These are phyloP conservation scores for Anarhynchus alexandrinus DNA, from an alignment of 2,113 vertebrate genomes.

Conservation along the genomic window DNA sequence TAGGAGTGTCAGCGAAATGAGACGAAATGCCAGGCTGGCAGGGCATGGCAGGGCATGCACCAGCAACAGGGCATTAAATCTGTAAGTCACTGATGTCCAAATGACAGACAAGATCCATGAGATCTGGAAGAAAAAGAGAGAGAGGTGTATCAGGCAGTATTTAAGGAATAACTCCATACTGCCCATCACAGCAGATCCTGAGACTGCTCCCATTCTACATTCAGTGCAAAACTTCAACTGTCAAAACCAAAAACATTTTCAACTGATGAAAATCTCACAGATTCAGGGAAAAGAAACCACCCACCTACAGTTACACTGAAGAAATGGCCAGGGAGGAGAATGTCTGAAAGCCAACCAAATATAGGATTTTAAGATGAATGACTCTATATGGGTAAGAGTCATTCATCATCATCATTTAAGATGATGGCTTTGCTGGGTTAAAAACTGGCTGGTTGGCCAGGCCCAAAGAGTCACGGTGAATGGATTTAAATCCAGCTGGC, in stretches of 20 bases:
- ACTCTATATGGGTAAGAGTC: background rate
- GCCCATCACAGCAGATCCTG: background rate
- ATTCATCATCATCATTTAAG: too few species aligned
- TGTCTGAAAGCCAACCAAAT: background rate
- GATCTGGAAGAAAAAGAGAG: background rate
- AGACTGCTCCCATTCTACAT: background rate
- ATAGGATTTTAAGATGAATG: background rate
- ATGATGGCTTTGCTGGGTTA: too few species aligned
- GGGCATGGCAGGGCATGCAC: background rate
- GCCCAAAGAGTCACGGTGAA: too few species aligned
- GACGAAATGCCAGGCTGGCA: background rate
- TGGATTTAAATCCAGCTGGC: too few species aligned
- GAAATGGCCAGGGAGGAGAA: background rate
- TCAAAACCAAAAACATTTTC: background rate
- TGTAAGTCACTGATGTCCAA: background rate
- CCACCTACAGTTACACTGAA: background rate
- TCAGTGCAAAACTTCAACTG: background rate
- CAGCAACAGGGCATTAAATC: background rate
- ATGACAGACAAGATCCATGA: background rate
- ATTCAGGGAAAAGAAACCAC: background rate
- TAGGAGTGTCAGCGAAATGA: background rate
- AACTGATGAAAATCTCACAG: background rate
- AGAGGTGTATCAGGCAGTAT: background rate
- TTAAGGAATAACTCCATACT: background rate
- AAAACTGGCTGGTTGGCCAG: too few species aligned